Evolutionary conservation across 2,888 invertebrate genomes (phyloP).

Genomic region (Argyra leucocephala): DNA sequence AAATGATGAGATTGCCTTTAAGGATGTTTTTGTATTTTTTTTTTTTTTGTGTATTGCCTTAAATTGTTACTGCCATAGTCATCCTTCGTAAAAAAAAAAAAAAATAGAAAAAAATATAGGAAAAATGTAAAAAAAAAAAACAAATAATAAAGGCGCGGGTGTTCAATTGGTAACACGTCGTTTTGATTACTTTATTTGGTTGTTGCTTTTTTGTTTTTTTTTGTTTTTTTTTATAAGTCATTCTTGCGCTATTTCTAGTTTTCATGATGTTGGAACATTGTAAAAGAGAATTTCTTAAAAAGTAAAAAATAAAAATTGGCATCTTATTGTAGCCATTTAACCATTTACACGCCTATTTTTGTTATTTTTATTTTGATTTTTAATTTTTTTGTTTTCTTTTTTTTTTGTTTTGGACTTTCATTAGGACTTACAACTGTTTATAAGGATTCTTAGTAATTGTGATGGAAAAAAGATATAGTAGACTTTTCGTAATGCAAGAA

Average conservation of each 20-base stretch:
- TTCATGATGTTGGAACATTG: not conserved
- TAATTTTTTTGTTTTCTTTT: no score
- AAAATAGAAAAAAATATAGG: not conserved
- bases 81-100: not conserved
- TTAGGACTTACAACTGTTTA: no score
- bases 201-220: not conserved
- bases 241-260: not conserved
- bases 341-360: not conserved
- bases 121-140: not conserved
- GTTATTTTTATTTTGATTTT: not conserved
- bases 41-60: not conserved
- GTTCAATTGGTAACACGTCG: conserved; percentile 9
- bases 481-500: no score
- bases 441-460: no score
- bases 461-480: no score
- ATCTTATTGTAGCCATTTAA: not conserved
- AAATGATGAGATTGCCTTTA: not conserved
- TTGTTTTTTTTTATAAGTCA: not conserved
- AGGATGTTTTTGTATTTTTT: not conserved
- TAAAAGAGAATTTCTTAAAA: not conserved
- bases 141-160: not conserved
- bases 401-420: no score
- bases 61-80: not conserved
- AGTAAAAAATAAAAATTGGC: not conserved
- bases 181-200: conserved; percentile 7